These are phyloP conservation scores for Athalia circularis DNA, from an alignment of 2,888 invertebrate species.

Conservation along the genomic window DNA sequence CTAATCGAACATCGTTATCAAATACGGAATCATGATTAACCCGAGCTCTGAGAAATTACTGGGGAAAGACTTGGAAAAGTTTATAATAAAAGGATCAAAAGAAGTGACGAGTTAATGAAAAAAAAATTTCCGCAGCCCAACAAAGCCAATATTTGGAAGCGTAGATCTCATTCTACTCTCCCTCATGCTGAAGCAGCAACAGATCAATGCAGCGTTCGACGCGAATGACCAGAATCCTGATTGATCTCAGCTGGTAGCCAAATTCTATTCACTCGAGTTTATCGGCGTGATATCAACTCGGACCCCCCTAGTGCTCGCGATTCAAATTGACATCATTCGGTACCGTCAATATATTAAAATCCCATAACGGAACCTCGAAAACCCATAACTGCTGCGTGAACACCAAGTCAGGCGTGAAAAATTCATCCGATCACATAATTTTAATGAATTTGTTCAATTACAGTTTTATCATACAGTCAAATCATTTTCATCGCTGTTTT, in stretches of 20 bases:
- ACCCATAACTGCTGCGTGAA: background rate
- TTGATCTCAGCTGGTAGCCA: conserved; percentile 44
- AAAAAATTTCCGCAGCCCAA: no score
- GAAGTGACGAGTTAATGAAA: no score
- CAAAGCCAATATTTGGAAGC: no score
- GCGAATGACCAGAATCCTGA: background rate
- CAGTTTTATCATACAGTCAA: background rate
- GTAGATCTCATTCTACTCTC: no score
- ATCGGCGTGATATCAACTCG: conserved; percentile 37
- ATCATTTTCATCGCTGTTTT: background rate
- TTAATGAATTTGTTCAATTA: background rate
- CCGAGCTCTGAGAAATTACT: no score
- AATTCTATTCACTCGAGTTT: conserved; percentile 34
- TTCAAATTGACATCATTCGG: conserved; percentile 22
- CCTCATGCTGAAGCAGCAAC: no score
- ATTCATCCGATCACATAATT: background rate
- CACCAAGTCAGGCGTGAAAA: conserved; percentile 13
- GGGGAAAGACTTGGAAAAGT: no score
- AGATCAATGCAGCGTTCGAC: no score
- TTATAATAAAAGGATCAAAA: no score
- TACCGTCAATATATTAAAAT: background rate
- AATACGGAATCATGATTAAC: no score
- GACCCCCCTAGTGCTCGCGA: conserved; percentile 7
- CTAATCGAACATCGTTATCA: no score
- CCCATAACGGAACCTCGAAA: background rate